Evolutionary conservation across 1,140 invertebrate species (phyloP), one percentile per base, ranked within the genome.

Genomic region (Pectinophora gossypiella): DNA sequence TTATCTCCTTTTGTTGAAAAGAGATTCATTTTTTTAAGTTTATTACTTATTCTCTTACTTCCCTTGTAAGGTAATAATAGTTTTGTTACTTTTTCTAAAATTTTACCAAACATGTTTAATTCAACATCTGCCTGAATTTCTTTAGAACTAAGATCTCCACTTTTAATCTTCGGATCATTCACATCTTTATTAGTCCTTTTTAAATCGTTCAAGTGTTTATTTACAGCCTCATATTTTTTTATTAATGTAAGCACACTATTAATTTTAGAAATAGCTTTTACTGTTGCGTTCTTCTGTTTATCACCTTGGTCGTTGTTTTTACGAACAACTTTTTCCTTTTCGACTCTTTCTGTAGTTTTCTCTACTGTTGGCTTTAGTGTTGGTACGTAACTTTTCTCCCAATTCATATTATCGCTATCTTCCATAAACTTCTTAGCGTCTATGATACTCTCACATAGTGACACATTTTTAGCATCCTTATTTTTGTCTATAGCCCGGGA

Each of bases 81-180:
- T 46, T 77, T 74, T 22, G 72, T 73, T 9, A 82, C 65, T 61
- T 70, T 79, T 44, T 65, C 64, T 51, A 85, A 65, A 48, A 83
- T 19, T n/a, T 67, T 72, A 22, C 72, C 77, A 52, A 78, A 83
- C 9, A 72, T 5, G 48, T 75, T 69, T 12, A 79, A 48, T 12
- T 45, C 50, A 49, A 72, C 66, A 51, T 70, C 60, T 18, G 48
- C 21, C 44, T 7, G 6, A 16, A 13, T 18, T 40, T 40, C 36
- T 40, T 13, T 38, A n/a, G 22, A 10, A 23, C 27, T n/a, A 3
- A 3, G 1, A 32, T 3, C 9, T 32, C n/a, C 27, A 32, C n/a
- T 32, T 2, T 32, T n/a, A 9, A 32, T 9, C 27, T 32, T 32
- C 1, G 9, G 9, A 9, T 2, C 1, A 12, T 32, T 23, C 22